These are phyloP conservation scores for Sanderia malayensis DNA, from an alignment of 30 jellyfish, hydroid and myxozoan genomes.

Conservation along the genomic window DNA sequence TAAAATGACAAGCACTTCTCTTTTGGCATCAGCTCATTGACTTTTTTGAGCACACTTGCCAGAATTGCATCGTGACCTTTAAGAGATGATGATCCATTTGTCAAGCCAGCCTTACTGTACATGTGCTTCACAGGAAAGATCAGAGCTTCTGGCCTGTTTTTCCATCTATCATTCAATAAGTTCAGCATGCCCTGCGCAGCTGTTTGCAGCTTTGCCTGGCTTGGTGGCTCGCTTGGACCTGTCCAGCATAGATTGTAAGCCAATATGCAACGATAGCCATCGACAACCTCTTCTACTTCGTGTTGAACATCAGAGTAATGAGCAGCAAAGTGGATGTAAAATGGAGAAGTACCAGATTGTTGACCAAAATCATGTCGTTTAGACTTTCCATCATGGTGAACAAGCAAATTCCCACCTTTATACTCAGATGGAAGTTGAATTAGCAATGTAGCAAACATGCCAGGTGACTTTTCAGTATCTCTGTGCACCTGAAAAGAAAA, in stretches of 20 bases:
- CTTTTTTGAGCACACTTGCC: constrained; percentile 5
- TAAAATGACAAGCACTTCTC: constrained; percentile 13
- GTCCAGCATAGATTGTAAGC: constrained; percentile 25
- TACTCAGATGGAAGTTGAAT: constrained; percentile 26
- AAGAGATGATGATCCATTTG: constrained; percentile 1
- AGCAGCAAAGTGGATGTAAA: constrained; percentile 20
- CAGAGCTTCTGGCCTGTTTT: neutral
- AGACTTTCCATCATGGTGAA: constrained; percentile 12
- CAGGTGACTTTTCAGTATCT: constrained; percentile 37
- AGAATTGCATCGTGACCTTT: constrained; percentile 16
- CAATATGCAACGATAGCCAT: constrained; percentile 18
- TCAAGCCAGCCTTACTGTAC: constrained; percentile 23
- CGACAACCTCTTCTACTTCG: constrained; percentile 8
- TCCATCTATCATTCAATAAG: neutral
- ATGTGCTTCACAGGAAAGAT: constrained; percentile 9
- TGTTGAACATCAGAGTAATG: constrained; percentile 32
- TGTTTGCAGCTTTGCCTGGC: neutral
- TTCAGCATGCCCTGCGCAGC: neutral
- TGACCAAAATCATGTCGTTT: constrained; percentile 10
- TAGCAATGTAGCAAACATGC: constrained; percentile 40
- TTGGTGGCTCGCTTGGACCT: neutral
- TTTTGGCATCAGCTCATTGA: neutral
- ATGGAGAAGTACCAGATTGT: neutral
- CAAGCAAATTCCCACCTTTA: constrained; percentile 23
- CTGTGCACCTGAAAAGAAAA: constrained; percentile 11